These are phyloP conservation scores for Athalia circularis DNA, from an alignment of 2,888 invertebrate genomes.

Conservation along the genomic window DNA sequence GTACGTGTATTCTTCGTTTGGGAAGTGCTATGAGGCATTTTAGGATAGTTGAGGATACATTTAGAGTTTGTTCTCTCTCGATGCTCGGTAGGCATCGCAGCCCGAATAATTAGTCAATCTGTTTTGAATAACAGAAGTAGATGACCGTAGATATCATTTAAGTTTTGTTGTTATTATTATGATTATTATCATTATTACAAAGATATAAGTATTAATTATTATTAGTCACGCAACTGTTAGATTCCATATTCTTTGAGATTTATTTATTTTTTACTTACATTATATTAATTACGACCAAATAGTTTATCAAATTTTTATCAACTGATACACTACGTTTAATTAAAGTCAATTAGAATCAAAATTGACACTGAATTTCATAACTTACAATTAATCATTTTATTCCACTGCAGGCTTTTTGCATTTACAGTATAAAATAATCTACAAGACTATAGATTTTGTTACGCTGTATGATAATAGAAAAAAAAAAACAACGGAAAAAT, in stretches of 20 bases:
- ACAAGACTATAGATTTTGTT: slow-evolving; percentile 21
- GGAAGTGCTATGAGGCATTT: slow-evolving; percentile 44
- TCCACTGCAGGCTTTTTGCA: neutral
- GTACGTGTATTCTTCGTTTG: slow-evolving; percentile 46
- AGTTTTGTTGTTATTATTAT: slow-evolving; percentile 13
- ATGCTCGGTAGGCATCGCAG: slow-evolving; percentile 45
- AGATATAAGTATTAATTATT: slow-evolving; percentile 25
- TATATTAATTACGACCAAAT: slow-evolving; percentile 16
- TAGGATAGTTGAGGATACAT: slow-evolving; percentile 44
- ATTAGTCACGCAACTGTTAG: slow-evolving; percentile 36
- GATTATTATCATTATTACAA: slow-evolving; percentile 7
- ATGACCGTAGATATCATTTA: slow-evolving; percentile 29
- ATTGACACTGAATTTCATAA: neutral
- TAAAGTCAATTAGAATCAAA: neutral
- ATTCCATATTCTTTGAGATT: neutral
- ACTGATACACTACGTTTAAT: neutral
- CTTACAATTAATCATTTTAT: neutral
- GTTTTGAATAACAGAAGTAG: slow-evolving; percentile 39
- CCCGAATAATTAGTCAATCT: slow-evolving; percentile 43
- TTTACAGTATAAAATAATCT: neutral
- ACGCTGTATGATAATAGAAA: neutral
- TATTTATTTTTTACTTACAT: neutral
- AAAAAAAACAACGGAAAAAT: neutral
- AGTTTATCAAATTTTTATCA: slow-evolving; percentile 15
- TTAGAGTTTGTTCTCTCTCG: slow-evolving; percentile 45